These are phyloP conservation scores for Anthoscopus minutus DNA, from an alignment of 2,113 vertebrate genomes.

Conservation along the genomic window DNA sequence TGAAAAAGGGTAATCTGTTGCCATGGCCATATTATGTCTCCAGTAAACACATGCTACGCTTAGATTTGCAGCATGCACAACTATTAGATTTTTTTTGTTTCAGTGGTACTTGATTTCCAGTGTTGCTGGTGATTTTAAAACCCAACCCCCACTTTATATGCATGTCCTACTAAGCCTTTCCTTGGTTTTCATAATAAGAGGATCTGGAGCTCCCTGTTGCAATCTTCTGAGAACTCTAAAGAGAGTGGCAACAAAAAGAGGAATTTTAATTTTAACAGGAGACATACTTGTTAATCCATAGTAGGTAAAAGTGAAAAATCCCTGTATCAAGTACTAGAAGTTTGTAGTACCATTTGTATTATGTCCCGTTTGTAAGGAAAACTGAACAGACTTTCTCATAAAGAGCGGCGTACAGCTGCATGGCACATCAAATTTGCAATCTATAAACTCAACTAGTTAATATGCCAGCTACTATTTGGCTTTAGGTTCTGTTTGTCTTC, in stretches of 20 bases:
- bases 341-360: not conserved
- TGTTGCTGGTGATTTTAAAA: not conserved
- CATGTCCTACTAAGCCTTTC: not conserved
- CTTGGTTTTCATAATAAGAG: not conserved
- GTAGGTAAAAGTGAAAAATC: not conserved
- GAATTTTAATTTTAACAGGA: not conserved
- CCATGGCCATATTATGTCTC: not conserved
- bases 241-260: not conserved
- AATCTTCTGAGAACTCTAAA: not conserved
- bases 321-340: not conserved
- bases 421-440: accelerated
- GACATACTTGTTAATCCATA: not conserved
- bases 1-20: not conserved
- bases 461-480: not conserved
- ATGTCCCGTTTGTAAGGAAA: not conserved
- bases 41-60: not conserved
- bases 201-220: not conserved
- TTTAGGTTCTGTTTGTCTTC: not conserved
- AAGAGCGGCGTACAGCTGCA: not conserved
- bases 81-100: not conserved
- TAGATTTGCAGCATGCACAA: not conserved
- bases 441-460: not conserved
- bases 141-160: not conserved
- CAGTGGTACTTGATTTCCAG: not conserved
- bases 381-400: not conserved